These are phyloP conservation scores for Chaenocephalus aceratus DNA, from an alignment of 2,113 vertebrate genomes.

Conservation along the genomic window DNA sequence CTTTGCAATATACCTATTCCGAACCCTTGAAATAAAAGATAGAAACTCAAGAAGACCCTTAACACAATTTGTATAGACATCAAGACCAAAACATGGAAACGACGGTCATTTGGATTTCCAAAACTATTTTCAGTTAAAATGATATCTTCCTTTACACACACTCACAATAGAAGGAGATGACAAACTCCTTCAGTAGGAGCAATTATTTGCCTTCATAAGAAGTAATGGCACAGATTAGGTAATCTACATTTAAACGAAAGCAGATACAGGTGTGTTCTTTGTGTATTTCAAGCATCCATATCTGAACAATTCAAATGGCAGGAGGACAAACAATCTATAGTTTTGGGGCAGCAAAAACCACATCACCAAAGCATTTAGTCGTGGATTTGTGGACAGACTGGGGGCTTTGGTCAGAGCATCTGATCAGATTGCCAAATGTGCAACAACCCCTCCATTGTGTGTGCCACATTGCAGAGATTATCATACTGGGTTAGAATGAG, in stretches of 20 bases:
- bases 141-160: too few species aligned
- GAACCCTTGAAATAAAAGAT: slow-evolving; percentile 4
- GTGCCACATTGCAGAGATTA: background rate
- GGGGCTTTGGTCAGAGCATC: background rate
- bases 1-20: background rate
- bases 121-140: too few species aligned
- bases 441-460: background rate
- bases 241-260: too few species aligned
- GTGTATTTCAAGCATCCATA: too few species aligned
- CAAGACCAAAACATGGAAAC: background rate
- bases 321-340: background rate
- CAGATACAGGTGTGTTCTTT: background rate
- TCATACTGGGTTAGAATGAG: slow-evolving; percentile 3
- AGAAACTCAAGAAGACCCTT: background rate
- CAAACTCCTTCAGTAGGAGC: too few species aligned
- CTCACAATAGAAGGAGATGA: too few species aligned
- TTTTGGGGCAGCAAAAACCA: background rate
- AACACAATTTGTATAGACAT: background rate
- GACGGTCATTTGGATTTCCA: too few species aligned
- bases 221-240: too few species aligned
- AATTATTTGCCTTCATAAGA: too few species aligned
- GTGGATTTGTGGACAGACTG: background rate
- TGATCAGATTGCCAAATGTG: background rate
- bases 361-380: background rate
- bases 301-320: background rate